A percentile compares a stretch with the other conserved stretches of the same genome.
Evolutionary conservation across 2,113 vertebrate genomes (phyloP).

Genomic region (Xenopus borealis): DNA sequence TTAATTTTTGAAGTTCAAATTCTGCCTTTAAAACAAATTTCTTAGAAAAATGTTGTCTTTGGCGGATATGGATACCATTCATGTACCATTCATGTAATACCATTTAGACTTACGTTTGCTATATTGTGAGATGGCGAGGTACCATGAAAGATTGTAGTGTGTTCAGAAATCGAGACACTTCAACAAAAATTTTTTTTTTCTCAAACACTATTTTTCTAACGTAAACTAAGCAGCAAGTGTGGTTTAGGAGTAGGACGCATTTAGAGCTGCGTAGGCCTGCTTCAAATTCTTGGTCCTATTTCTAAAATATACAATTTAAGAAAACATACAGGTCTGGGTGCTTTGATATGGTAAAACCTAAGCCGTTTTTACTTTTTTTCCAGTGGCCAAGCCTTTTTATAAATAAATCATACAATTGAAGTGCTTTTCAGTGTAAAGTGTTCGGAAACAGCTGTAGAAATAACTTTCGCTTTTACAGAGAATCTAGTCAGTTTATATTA

Average conservation of each 20-base stretch:
- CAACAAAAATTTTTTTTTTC: background rate
- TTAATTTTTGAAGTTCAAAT: conserved; percentile 29
- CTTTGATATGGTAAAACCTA: conserved; percentile 36
- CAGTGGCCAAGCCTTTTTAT: conserved; percentile 1
- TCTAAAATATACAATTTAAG: conserved; percentile 39
- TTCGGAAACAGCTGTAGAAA: conserved; percentile 29
- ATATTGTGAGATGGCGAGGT: conserved; percentile 18
- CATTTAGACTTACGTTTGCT: conserved; percentile 16
- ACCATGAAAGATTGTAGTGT: conserved; percentile 40
- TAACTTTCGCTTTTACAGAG: conserved; percentile 6
- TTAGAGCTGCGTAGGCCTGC: conserved; percentile 35
- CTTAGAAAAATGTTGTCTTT: conserved; percentile 35
- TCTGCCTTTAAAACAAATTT: conserved; percentile 30
- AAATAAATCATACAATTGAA: conserved; percentile 29
- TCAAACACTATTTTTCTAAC: conserved; percentile 32
- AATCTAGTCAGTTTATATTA: conserved; percentile 2
- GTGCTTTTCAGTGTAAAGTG: background rate
- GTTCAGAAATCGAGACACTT: background rate
- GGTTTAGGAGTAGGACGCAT: conserved; percentile 37
- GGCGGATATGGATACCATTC: background rate
- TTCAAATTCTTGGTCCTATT: conserved; percentile 25
- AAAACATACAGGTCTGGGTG: conserved; percentile 24
- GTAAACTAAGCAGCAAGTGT: conserved; percentile 35
- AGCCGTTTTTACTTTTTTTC: conserved; percentile 13
- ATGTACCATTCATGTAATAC: conserved; percentile 8